These are phyloP conservation scores for Pelochelys cantorii DNA, from an alignment of 2,797 vertebrate genomes.

Conservation along the genomic window DNA sequence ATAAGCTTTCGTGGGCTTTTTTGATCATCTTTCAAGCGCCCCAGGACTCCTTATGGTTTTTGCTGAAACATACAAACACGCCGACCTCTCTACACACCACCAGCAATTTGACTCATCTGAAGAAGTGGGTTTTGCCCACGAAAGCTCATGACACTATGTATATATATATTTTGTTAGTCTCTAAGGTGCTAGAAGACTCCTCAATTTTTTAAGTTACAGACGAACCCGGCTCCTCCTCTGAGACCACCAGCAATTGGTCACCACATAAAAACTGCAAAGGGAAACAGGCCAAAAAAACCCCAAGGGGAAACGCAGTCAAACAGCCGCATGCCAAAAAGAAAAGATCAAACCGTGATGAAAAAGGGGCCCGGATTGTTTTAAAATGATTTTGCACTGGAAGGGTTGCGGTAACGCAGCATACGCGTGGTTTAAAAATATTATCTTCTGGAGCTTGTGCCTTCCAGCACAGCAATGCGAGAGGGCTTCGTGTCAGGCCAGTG, in stretches of 20 bases:
- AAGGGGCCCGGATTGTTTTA: background rate
- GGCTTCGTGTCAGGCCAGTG: constrained; percentile 4
- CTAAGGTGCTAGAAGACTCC: too few species aligned
- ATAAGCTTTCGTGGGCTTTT: too few species aligned
- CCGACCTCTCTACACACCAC: background rate
- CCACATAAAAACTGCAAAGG: constrained; percentile 6
- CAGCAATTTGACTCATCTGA: background rate
- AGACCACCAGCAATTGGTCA: background rate
- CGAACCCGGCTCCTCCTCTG: too few species aligned
- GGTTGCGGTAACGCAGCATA: background rate
- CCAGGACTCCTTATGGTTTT: too few species aligned
- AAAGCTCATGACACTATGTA: too few species aligned
- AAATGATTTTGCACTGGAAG: background rate
- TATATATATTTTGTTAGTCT: too few species aligned
- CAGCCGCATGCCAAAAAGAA: background rate
- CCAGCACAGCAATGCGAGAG: background rate
- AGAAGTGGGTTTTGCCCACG: too few species aligned
- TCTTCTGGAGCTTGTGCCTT: background rate
- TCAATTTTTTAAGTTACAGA: too few species aligned
- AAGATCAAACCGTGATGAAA: constrained; percentile 1
- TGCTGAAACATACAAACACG: background rate
- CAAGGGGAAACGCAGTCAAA: constrained; percentile 32
- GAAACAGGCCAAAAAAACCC: constrained; percentile 8
- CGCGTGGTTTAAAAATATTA: background rate
- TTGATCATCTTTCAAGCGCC: too few species aligned